Conservation (phyloP, 1,140 invertebrate species). For the Ericerus pela region DNA sequence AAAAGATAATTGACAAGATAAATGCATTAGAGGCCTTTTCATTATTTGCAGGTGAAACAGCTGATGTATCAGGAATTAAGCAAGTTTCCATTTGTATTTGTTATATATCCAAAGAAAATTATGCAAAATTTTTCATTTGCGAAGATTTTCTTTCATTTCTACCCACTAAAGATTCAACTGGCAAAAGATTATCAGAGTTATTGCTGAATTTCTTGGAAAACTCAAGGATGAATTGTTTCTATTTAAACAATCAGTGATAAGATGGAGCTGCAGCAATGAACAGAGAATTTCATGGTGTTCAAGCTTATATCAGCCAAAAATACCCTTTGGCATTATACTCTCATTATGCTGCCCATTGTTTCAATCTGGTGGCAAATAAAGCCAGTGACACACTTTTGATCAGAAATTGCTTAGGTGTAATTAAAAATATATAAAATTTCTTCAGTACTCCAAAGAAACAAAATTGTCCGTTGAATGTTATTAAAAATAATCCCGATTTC, state of each 20-base stretch:
- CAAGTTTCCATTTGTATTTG: constrained; percentile 19
- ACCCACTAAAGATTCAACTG: constrained; percentile 22
- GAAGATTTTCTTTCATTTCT: constrained; percentile 23
- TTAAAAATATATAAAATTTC: background rate
- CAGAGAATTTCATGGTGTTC: constrained; percentile 23
- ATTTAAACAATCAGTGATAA: constrained; percentile 23
- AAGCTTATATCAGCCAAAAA: constrained; percentile 25
- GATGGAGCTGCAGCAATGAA: constrained; percentile 26
- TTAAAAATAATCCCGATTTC: background rate
- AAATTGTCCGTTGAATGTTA: background rate
- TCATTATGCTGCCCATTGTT: constrained; percentile 27
- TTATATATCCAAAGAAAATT: too few species aligned
- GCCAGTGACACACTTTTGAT: background rate
- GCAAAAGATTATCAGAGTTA: constrained; percentile 16
- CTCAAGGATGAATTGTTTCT: background rate
- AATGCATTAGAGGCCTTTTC: constrained; percentile 16
- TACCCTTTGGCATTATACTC: constrained; percentile 23
- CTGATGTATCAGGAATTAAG: constrained; percentile 17
- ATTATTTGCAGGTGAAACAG: constrained; percentile 19
- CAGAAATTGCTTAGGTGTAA: background rate
- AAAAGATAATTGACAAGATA: constrained; percentile 17
- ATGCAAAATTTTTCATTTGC: constrained; percentile 7
- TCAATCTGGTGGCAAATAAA: constrained; percentile 23
- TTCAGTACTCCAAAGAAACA: background rate
- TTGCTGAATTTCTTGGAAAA: background rate